These are phyloP conservation scores for Neotoxoptera formosana DNA, from an alignment of 1,140 invertebrate species.

Conservation along the genomic window DNA sequence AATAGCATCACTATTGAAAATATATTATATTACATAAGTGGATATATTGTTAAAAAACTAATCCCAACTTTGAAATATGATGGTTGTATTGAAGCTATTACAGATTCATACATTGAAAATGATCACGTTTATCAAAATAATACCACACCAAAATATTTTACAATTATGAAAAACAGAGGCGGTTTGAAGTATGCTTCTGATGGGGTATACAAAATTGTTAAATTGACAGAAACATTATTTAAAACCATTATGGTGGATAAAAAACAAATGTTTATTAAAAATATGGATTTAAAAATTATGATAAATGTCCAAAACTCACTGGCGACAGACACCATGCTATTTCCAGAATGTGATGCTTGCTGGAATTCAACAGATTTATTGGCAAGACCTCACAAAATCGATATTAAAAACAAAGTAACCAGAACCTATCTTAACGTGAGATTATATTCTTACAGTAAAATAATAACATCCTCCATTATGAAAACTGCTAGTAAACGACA, in stretches of 20 bases:
- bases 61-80: not conserved
- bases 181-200: not conserved
- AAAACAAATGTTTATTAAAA: not conserved
- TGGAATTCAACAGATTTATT: no score
- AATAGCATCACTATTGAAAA: conserved; percentile 1
- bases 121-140: not conserved
- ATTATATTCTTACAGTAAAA: no score
- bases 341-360: no score
- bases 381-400: no score
- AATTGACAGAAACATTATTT: not conserved
- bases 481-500: no score
- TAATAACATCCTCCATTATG: no score
- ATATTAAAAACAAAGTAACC: no score
- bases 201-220: not conserved
- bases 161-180: not conserved
- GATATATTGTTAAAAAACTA: conserved; percentile 15
- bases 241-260: no score
- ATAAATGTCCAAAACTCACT: no score
- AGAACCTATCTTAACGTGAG: no score
- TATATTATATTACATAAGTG: conserved; percentile 25
- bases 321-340: no score
- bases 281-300: conserved; percentile 7
- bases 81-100: not conserved
- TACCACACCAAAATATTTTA: not conserved
- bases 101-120: not conserved